A percentile compares a stretch with the other conserved stretches of the same genome.
phyloP scores from a whole-genome alignment of 2,797 vertebrate genomes.

The Loriculus beryllinus region DNA sequence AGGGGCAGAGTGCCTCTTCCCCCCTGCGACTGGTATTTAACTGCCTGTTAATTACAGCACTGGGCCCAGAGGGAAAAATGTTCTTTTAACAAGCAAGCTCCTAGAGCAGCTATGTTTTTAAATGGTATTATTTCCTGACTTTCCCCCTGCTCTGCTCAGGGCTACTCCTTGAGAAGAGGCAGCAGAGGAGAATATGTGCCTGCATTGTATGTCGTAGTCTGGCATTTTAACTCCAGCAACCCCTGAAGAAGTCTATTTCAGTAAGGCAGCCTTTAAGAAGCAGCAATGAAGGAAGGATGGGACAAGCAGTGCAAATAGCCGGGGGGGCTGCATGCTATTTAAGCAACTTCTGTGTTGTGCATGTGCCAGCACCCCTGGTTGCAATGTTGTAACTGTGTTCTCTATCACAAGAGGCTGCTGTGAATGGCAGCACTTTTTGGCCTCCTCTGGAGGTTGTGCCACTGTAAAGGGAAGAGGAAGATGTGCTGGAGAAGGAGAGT shows the following conservation, averaged over 20 bases:
- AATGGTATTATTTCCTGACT: not conserved
- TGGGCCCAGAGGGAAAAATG: not conserved
- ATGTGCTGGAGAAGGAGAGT: not conserved
- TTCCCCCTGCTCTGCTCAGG: not conserved
- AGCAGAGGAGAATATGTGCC: not conserved
- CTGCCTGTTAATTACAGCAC: not conserved
- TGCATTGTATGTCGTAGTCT: not conserved
- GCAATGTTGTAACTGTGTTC: accelerated
- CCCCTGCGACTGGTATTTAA: not conserved
- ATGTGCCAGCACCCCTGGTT: accelerated
- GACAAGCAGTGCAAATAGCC: not conserved
- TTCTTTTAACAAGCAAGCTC: not conserved
- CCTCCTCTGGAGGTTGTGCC: not conserved
- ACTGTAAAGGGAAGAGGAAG: accelerated
- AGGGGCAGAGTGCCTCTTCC: not conserved
- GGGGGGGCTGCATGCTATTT: accelerated
- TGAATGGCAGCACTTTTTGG: not conserved
- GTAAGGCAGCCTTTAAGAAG: not conserved
- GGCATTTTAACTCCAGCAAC: not conserved
- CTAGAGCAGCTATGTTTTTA: not conserved
- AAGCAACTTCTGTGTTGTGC: accelerated
- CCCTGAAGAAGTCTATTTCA: not conserved
- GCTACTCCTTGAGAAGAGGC: not conserved
- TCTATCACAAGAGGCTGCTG: not conserved
- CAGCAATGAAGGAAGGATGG: not conserved